Percentiles rank a stretch among this genome's conserved stretches.
These are phyloP conservation scores for Alethe diademata DNA, from an alignment of 2,113 vertebrate genomes.

Conservation along the genomic window DNA sequence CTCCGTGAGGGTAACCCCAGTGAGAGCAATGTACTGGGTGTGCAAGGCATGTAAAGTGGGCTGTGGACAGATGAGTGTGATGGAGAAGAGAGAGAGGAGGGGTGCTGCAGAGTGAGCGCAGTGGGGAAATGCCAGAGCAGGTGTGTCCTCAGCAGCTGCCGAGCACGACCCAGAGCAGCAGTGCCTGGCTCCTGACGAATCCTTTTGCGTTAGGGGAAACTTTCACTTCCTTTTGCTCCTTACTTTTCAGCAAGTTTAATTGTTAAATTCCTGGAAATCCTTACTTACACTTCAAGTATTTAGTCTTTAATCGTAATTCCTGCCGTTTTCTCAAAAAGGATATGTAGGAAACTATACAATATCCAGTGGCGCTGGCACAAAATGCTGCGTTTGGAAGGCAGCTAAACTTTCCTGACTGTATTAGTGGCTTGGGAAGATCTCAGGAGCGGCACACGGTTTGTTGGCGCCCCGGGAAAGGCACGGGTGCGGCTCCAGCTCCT, in stretches of 20 bases:
- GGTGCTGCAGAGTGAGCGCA: neutral
- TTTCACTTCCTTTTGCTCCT: neutral
- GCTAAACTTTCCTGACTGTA: neutral
- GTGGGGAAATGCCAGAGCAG: neutral
- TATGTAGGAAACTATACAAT: neutral
- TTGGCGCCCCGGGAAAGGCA: neutral
- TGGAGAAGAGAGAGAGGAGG: neutral
- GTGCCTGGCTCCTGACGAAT: neutral
- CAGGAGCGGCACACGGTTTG: neutral
- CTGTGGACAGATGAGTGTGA: neutral
- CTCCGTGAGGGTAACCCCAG: neutral
- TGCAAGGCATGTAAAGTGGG: rapidly evolving
- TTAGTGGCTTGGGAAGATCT: neutral
- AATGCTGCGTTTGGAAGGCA: neutral
- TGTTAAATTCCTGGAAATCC: neutral
- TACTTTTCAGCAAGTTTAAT: neutral
- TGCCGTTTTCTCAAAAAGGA: neutral
- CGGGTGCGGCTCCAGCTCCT: neutral
- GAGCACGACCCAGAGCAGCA: neutral
- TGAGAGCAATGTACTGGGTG: neutral
- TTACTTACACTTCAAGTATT: neutral
- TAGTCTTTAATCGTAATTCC: neutral
- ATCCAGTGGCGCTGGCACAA: neutral
- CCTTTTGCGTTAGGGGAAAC: rapidly evolving
- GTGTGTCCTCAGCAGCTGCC: neutral